Evolutionary conservation across 1,140 invertebrate genomes (phyloP), one percentile per base, ranked within the genome.

Genomic region (Cataglyphis hispanica): DNA sequence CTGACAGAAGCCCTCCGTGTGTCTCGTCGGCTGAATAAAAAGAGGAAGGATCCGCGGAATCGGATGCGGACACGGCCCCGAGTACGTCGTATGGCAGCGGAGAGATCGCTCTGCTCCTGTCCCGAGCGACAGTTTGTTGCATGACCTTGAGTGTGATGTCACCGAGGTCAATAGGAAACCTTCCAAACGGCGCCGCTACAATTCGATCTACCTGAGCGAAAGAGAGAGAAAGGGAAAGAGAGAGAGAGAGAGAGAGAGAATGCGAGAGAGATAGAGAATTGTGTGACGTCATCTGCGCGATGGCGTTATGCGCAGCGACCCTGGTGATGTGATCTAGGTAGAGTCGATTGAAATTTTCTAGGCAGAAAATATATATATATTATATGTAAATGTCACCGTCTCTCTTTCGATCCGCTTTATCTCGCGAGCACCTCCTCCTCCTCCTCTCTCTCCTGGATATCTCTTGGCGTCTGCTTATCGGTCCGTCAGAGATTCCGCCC

Each of bases 61-160:
- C 27, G 19, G 53, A 78, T 43, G 70, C 56, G 50, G 37, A n/a
- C 50, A 63, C 61, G 58, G 25, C 63, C 10, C 63, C 10, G 25
- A 34, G 19, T 64, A 50, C 34, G 16, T 77, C 40, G 56, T 50
- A 34, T 13, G 63, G 63, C 19, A 10, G 37, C 64, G 64, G 40
- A 22, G n/a, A 2, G 37, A 10, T 11, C 66, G 34, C n/a, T 31
- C 4, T 22, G 76, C 19, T 64, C 43, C 43, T 19, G n/a, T 46
- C 27, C 63, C 27, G 2, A 60, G 64, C 11, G 31, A 50, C 75
- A 87, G 81, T 72, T 89, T 80, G 81, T 89, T 69, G 85, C 69
- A 81, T 89, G 81, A 89, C 89, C 89, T 90, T 89, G 85, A 67
- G 40, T 89, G 40, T 89, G 89, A 90, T 86, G 81, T 90, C 88